A percentile compares a stretch with the other conserved stretches of the same genome.
These are phyloP conservation scores for Bembecia ichneumoniformis DNA, from an alignment of 2,888 invertebrate species.

Conservation along the genomic window DNA sequence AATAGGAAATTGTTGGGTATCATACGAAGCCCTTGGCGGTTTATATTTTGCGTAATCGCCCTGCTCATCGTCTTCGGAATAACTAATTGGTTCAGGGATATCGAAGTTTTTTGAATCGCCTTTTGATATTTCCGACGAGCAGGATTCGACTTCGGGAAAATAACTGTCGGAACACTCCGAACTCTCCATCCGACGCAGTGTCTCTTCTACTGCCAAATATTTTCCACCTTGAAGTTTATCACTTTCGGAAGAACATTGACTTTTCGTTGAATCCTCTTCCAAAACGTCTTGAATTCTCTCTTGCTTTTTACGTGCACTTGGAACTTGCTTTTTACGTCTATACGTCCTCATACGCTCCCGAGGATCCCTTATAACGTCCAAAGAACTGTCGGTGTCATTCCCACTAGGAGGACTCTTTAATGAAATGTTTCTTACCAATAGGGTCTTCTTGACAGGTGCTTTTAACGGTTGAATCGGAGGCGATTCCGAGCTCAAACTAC, in stretches of 20 bases:
- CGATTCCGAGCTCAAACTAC: constrained; percentile 81
- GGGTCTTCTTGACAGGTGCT: constrained; percentile 75
- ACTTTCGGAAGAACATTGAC: constrained; percentile 66
- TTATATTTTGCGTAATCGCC: constrained; percentile 60
- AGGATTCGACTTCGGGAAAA: constrained; percentile 75
- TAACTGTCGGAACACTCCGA: constrained; percentile 80
- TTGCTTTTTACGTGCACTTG: constrained; percentile 68
- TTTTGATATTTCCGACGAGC: constrained; percentile 74
- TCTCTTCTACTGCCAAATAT: constrained; percentile 55
- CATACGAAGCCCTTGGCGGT: constrained; percentile 39
- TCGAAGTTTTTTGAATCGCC: constrained; percentile 60
- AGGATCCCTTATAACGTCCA: constrained; percentile 77
- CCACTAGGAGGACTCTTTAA: constrained; percentile 81
- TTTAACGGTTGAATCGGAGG: constrained; percentile 78
- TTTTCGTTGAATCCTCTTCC: constrained; percentile 66
- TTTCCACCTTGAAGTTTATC: constrained; percentile 52
- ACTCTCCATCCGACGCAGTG: constrained; percentile 70
- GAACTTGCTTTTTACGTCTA: constrained; percentile 76
- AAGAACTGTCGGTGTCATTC: constrained; percentile 81
- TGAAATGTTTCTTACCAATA: constrained; percentile 73
- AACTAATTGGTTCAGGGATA: constrained; percentile 48
- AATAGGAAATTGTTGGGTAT: constrained; percentile 55
- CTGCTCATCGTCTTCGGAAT: constrained; percentile 72
- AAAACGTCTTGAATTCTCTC: constrained; percentile 72
- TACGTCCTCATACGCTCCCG: constrained; percentile 78